Percentiles rank a stretch among this genome's conserved stretches.
Evolutionary conservation across 92 coral and sea anemone genomes (phyloP).

Genomic region (Epizoanthus ramosus): DNA sequence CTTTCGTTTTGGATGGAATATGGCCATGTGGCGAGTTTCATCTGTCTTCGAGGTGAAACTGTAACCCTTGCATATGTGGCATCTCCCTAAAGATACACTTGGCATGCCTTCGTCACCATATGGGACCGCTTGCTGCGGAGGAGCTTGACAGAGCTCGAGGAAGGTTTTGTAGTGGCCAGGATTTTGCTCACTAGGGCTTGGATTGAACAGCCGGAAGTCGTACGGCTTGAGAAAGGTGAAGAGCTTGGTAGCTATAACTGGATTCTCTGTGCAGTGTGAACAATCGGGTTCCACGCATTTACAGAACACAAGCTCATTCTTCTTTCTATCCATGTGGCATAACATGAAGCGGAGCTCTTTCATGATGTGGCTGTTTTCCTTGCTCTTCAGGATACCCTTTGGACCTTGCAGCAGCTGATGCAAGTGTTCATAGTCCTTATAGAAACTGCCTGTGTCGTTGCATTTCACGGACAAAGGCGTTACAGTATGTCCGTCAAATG

Average conservation of each 20-base stretch:
- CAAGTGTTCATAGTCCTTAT: constrained; percentile 18
- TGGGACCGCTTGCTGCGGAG: constrained; percentile 16
- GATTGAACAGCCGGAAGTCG: constrained; percentile 40
- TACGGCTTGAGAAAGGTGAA: constrained; percentile 21
- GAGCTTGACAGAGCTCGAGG: constrained; percentile 38
- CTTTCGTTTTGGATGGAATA: constrained; percentile 11
- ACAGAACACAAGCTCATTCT: constrained; percentile 55
- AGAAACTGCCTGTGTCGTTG: constrained; percentile 14
- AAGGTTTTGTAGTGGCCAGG: constrained; percentile 53
- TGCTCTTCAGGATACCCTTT: background rate
- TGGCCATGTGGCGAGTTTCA: constrained; percentile 20
- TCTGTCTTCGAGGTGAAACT: constrained; percentile 37
- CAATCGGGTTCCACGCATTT: constrained; percentile 52
- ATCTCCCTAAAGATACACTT: constrained; percentile 23
- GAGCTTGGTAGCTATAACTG: constrained; percentile 46
- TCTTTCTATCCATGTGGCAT: constrained; percentile 46
- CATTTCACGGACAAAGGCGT: constrained; percentile 30
- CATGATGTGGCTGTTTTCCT: background rate
- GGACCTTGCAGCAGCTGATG: constrained; percentile 24
- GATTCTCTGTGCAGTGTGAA: constrained; percentile 47
- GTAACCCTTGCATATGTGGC: constrained; percentile 34
- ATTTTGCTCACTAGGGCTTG: constrained; percentile 30
- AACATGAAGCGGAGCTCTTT: constrained; percentile 45
- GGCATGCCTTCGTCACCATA: constrained; percentile 22
- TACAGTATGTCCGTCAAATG: constrained; percentile 44